These are phyloP conservation scores for Battus philenor DNA, from an alignment of 1,140 invertebrate species.

Conservation along the genomic window DNA sequence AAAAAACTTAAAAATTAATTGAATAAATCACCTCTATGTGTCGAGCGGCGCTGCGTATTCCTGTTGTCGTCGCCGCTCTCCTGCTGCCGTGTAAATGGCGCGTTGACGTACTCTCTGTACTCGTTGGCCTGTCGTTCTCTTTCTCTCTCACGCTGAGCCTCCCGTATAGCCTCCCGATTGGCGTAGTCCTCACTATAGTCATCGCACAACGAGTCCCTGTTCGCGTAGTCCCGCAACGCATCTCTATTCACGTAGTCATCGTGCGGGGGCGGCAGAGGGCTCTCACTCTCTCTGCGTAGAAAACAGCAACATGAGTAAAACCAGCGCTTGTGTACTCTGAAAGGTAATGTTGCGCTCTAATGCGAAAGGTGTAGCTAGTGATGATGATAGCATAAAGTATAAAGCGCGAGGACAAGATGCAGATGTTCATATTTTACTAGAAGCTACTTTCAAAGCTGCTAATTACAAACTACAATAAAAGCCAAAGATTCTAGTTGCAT, in stretches of 20 bases:
- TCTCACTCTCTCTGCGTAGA: constrained; percentile 71
- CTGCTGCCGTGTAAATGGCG: constrained; percentile 49
- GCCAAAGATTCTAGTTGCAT: too few relatives aligned
- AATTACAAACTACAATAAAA: neutral
- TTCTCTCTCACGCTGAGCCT: constrained; percentile 66
- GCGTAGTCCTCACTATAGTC: constrained; percentile 72
- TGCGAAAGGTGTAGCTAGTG: constrained; percentile 37
- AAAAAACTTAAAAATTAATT: too few relatives aligned
- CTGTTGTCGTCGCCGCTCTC: constrained; percentile 67
- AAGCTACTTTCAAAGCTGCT: constrained; percentile 7
- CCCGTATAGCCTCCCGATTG: constrained; percentile 68
- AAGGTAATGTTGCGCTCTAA: constrained; percentile 49
- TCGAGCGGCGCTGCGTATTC: constrained; percentile 64
- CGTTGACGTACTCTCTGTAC: constrained; percentile 71
- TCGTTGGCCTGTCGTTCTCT: constrained; percentile 49
- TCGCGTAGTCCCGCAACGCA: constrained; percentile 65
- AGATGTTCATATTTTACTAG: neutral
- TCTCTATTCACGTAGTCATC: constrained; percentile 72
- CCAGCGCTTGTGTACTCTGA: constrained; percentile 59
- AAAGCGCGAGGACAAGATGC: neutral
- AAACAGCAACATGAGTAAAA: constrained; percentile 69
- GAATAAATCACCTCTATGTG: constrained; percentile 39
- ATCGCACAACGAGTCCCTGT: constrained; percentile 67
- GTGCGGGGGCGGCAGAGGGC: constrained; percentile 56
- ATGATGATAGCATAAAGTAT: constrained; percentile 24